Evolutionary conservation across 2,113 vertebrate genomes (phyloP).

Genomic region (Zootoca vivipara): DNA sequence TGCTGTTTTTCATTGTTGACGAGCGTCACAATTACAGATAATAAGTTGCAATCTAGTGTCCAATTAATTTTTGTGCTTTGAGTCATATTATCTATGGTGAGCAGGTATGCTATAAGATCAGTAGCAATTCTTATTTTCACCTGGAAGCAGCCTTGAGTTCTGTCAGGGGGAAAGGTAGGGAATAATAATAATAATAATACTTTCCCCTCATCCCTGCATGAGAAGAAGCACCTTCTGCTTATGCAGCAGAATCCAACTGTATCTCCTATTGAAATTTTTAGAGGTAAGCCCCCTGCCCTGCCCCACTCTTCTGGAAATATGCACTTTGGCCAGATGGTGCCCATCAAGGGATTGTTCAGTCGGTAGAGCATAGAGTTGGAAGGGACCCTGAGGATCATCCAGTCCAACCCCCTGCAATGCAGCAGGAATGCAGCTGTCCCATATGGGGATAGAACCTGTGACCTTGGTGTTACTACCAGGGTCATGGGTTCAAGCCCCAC

Average conservation of each 20-base stretch:
- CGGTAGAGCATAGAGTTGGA: not conserved
- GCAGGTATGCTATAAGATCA: not conserved
- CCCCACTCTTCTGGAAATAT: not conserved
- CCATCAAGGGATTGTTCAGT: not conserved
- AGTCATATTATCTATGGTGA: not conserved
- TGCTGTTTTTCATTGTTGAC: not conserved
- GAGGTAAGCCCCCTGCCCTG: not conserved
- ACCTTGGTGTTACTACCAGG: no score
- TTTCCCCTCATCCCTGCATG: not conserved
- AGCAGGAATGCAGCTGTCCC: not conserved
- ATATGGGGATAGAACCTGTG: no score
- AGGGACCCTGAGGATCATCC: no score
- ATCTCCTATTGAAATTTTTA: not conserved
- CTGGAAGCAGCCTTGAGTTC: not conserved
- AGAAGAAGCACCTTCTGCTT: not conserved
- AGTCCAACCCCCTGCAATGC: no score
- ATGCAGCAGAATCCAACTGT: not conserved
- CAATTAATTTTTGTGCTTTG: not conserved
- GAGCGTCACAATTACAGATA: not conserved
- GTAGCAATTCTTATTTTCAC: not conserved
- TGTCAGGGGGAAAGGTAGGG: not conserved
- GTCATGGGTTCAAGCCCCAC: no score
- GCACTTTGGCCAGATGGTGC: not conserved
- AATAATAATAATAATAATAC: no score
- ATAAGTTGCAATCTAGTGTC: not conserved